Conservation (phyloP, 2,113 vertebrate genomes). For the Pholis gunnellus region DNA sequence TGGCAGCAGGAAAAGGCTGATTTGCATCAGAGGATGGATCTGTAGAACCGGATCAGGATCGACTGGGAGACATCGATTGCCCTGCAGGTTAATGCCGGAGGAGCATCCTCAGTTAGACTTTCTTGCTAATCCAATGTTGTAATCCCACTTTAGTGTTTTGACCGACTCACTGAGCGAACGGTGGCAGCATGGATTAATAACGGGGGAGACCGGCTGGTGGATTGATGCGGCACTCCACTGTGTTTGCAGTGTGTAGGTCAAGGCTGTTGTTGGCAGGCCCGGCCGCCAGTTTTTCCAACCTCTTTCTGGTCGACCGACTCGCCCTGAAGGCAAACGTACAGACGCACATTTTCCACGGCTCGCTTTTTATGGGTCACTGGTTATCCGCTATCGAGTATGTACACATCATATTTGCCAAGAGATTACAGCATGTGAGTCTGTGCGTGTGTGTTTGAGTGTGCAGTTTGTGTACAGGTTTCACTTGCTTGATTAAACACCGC, state of each 20-base stretch:
- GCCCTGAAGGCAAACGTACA: slow-evolving; percentile 35
- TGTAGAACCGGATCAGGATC: not conserved
- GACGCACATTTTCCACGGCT: slow-evolving; percentile 29
- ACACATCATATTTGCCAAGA: not conserved
- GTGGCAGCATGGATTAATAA: slow-evolving; percentile 44
- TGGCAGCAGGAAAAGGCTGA: not conserved
- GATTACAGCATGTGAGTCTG: not conserved
- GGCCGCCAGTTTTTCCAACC: slow-evolving; percentile 16
- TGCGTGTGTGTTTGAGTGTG: slow-evolving; percentile 5
- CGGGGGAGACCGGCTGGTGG: slow-evolving; percentile 34
- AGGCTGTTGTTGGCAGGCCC: slow-evolving; percentile 37
- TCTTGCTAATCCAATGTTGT: slow-evolving; percentile 45
- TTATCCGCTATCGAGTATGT: slow-evolving; percentile 11
- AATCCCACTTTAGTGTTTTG: slow-evolving; percentile 11
- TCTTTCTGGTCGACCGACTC: slow-evolving; percentile 47
- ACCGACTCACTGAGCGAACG: slow-evolving; percentile 4
- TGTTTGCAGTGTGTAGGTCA: slow-evolving; percentile 65
- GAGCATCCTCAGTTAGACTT: slow-evolving; percentile 6
- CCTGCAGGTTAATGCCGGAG: slow-evolving; percentile 14
- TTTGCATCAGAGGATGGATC: slow-evolving; percentile 11
- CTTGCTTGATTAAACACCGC: not conserved
- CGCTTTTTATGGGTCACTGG: slow-evolving; percentile 20
- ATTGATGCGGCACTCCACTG: slow-evolving; percentile 37
- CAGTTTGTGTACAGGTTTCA: not conserved
- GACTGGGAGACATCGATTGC: not conserved